These are phyloP conservation scores for Eilema sororculum DNA, from an alignment of 2,888 invertebrate genomes.

Conservation along the genomic window DNA sequence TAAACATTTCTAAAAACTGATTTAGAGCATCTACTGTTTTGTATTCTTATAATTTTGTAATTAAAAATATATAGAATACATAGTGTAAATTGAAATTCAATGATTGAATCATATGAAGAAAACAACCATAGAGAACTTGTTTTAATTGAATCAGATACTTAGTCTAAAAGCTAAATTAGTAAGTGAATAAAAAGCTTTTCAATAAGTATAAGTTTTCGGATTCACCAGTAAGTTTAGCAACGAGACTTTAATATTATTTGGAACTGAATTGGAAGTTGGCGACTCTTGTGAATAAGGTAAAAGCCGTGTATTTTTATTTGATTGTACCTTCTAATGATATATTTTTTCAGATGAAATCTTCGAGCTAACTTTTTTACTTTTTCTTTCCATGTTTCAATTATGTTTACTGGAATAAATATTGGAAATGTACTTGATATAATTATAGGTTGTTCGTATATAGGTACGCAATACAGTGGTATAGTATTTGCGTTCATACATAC, in stretches of 20 bases:
- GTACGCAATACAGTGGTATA: neutral
- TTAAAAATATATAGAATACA: slow-evolving; percentile 6
- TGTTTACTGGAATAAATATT: neutral
- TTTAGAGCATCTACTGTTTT: slow-evolving; percentile 8
- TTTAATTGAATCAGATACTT: neutral
- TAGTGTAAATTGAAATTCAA: neutral
- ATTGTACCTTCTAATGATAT: neutral
- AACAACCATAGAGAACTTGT: neutral
- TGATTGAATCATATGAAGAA: neutral
- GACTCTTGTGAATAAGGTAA: slow-evolving; percentile 43
- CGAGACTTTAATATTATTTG: slow-evolving; percentile 40
- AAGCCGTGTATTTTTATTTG: slow-evolving; percentile 23
- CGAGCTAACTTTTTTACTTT: slow-evolving; percentile 2
- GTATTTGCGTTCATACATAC: neutral
- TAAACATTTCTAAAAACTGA: slow-evolving; percentile 13
- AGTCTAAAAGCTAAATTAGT: slow-evolving; percentile 10
- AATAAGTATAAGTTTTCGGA: slow-evolving; percentile 53
- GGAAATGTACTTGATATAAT: too few relatives aligned
- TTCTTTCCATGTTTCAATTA: neutral
- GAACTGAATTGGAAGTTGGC: slow-evolving; percentile 29
- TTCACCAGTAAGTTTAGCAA: slow-evolving; percentile 49
- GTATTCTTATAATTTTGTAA: neutral
- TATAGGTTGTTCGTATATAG: too few relatives aligned
- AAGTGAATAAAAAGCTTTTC: slow-evolving; percentile 43
- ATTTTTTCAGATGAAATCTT: slow-evolving; percentile 10